These are phyloP conservation scores for Koerneria pararmatus DNA, from an alignment of 2,888 invertebrate genomes.

Conservation along the genomic window DNA sequence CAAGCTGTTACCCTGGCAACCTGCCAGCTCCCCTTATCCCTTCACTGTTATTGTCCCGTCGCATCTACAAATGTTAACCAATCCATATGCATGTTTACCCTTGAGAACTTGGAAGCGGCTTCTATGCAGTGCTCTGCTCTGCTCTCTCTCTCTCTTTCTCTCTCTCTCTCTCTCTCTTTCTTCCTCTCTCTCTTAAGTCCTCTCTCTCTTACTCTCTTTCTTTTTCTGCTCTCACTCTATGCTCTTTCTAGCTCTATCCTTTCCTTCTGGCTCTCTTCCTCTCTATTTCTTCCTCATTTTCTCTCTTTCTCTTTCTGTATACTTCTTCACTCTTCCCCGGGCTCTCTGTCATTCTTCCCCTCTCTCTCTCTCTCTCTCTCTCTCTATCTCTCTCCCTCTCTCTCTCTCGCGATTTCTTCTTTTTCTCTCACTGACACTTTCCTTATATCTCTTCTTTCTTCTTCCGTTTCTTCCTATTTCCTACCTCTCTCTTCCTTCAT, in stretches of 20 bases:
- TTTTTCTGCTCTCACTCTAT: background rate
- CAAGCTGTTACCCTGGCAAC: too few species aligned
- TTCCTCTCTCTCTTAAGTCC: constrained; percentile 5
- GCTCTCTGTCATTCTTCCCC: too few species aligned
- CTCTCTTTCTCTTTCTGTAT: background rate
- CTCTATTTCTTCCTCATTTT: background rate
- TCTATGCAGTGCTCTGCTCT: background rate
- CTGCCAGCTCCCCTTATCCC: too few species aligned
- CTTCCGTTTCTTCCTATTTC: background rate
- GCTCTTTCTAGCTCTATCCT: background rate
- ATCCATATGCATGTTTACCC: too few species aligned
- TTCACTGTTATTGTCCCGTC: too few species aligned
- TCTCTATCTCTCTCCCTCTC: background rate
- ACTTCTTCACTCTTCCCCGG: background rate
- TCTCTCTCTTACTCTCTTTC: background rate
- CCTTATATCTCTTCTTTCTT: background rate
- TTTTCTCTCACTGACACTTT: constrained; percentile 3
- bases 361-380: background rate
- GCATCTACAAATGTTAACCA: too few species aligned
- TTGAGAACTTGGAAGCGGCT: background rate
- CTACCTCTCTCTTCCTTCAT: background rate
- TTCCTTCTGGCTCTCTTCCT: background rate
- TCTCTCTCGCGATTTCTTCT: background rate
- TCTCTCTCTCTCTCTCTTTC: too few species aligned
- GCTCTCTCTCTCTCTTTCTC: too few species aligned